phyloP scores from a whole-genome alignment of 2,888 invertebrate species.

The Acanthosoma haemorrhoidale region DNA sequence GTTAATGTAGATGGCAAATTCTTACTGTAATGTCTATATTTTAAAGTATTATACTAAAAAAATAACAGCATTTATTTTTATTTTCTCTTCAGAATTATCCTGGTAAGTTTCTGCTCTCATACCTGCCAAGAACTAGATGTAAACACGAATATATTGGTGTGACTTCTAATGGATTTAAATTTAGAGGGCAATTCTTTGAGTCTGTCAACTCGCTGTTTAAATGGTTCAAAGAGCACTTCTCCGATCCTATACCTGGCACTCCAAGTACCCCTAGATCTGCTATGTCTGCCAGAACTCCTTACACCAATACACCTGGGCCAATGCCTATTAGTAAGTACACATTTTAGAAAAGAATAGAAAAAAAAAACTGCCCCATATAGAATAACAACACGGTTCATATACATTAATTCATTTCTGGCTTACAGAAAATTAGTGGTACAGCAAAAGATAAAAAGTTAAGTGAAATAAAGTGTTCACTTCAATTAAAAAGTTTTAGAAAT shows the following conservation, averaged over 20 bases:
- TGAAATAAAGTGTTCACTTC: too few species aligned
- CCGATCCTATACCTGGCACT: conserved; percentile 80
- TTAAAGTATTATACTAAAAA: too few species aligned
- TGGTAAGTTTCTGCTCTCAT: conserved; percentile 90
- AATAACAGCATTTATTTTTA: conserved; percentile 14
- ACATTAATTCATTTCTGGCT: too few species aligned
- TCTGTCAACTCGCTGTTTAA: conserved; percentile 72
- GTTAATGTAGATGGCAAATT: too few species aligned
- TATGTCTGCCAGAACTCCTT: conserved; percentile 34
- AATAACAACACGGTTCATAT: too few species aligned
- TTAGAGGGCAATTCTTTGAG: conserved; percentile 81
- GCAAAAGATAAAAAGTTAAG: too few species aligned
- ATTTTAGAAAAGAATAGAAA: too few species aligned
- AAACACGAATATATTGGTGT: conserved; percentile 90
- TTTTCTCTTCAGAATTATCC: conserved; percentile 59
- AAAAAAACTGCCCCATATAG: too few species aligned
- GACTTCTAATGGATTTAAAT: conserved; percentile 87
- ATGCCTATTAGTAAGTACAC: conserved; percentile 29
- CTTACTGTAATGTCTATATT: too few species aligned
- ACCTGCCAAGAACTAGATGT: conserved; percentile 76
- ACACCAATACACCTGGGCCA: conserved; percentile 34
- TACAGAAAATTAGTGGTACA: too few species aligned
- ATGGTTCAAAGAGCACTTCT: conserved; percentile 98
- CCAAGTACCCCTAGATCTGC: conserved; percentile 42
- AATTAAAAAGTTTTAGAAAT: too few species aligned